Evolutionary conservation across 2,113 vertebrate species (phyloP), one percentile per base, ranked within the genome.

Genomic region (Xiphorhynchus elegans): DNA sequence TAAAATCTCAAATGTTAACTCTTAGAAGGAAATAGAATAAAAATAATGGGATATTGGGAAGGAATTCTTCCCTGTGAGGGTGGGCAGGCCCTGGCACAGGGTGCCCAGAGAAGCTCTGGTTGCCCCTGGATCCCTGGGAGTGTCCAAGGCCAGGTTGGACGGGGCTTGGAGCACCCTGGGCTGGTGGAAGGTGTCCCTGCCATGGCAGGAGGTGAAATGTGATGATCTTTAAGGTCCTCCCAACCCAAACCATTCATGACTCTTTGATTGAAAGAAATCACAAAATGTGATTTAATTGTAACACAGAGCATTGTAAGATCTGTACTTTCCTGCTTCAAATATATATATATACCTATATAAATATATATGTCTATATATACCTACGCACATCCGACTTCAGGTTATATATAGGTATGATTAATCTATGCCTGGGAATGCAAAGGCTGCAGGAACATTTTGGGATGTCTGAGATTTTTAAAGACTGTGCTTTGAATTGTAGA

Each of bases 41-140:
- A 86, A 95, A 8, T 4, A 10, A 28, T 56, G n/a, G 28, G 1
- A 74, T 47, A 1, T 17, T 33, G 69, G 59, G n/a, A 6, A 23
- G 7, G 0, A 73, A 64, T 64, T 2, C 1, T 1, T 53, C 39
- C 8, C 33, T 73, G 58, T 0, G 4, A 73, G 33, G 33, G 33
- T 17, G 26, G 37, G 16, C 0, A 59, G 42, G 10, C 31, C 5
- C 66, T 82, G 79, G 42, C 20, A 56, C 10, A 25, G 19, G n/a
- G 4, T 33, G 2, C 20, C 13, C 40, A 68, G 52, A 81, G 52
- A 3, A 39, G 63, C 40, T 67, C 62, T 1, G 77, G 62, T 63
- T 81, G 52, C 28, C 53, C 78, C 53, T 42, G 40, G 40, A 50
- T 28, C 66, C 66, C 66, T 82, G 79, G 66, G 6, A 82, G 29